Conservation (phyloP, 2,797 vertebrate species). For the Rallus crepitans region DNA sequence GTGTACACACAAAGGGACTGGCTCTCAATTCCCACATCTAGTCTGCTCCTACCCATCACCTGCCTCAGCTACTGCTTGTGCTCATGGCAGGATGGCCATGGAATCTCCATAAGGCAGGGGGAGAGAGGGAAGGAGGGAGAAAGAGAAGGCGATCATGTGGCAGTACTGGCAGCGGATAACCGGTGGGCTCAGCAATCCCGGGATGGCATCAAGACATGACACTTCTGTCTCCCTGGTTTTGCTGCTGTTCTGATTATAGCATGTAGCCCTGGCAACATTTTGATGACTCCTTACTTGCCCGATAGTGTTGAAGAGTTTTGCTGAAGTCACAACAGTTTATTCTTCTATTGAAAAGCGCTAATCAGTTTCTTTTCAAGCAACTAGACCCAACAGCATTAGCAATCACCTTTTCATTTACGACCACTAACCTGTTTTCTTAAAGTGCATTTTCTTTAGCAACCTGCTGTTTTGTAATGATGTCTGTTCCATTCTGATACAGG, state of each 20-base stretch:
- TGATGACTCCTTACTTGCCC: neutral
- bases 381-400: neutral
- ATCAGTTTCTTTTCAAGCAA: neutral
- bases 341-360: neutral
- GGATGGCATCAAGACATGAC: neutral
- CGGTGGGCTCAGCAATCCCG: neutral
- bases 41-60: neutral
- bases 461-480: neutral
- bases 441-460: neutral
- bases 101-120: neutral
- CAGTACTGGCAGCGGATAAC: neutral
- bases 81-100: neutral
- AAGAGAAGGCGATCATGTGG: neutral
- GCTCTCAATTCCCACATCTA: accelerated
- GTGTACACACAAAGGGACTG: accelerated
- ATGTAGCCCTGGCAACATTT: neutral
- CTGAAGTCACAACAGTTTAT: neutral
- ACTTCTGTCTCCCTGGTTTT: neutral
- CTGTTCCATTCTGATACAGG: neutral
- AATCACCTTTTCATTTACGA: neutral
- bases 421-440: neutral
- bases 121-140: neutral
- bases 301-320: neutral
- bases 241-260: neutral
- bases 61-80: neutral